These are phyloP conservation scores for Parauchenoglanis punctatus DNA, from an alignment of 2,797 vertebrate species.

Conservation along the genomic window DNA sequence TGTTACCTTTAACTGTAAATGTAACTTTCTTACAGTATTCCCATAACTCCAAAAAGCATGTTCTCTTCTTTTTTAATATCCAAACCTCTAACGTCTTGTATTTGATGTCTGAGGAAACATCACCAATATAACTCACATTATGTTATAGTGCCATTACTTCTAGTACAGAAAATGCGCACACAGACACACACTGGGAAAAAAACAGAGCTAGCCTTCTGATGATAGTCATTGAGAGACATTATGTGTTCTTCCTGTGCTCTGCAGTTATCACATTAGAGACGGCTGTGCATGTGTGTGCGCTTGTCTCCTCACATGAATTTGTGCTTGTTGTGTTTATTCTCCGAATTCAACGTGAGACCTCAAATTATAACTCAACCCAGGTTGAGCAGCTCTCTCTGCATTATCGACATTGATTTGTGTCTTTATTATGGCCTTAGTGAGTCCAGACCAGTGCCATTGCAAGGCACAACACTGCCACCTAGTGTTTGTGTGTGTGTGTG, in stretches of 20 bases:
- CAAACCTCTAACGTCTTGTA: background rate
- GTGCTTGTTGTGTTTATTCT: slow-evolving; percentile 69
- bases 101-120: background rate
- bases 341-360: slow-evolving; percentile 60
- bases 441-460: slow-evolving; percentile 24
- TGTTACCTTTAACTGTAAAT: background rate
- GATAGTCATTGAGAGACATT: slow-evolving; percentile 68
- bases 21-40: background rate
- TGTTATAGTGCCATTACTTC: background rate
- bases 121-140: background rate
- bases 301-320: slow-evolving; percentile 62
- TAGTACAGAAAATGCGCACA: background rate
- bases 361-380: slow-evolving; percentile 70
- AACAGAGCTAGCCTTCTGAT: slow-evolving; percentile 43
- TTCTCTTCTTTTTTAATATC: background rate
- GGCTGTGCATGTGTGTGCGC: background rate
- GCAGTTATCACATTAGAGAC: slow-evolving; percentile 72
- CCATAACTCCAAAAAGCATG: background rate
- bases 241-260: slow-evolving; percentile 67
- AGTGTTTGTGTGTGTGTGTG: slow-evolving; percentile 54
- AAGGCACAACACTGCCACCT: slow-evolving; percentile 78
- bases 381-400: slow-evolving; percentile 69
- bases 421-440: slow-evolving; percentile 74
- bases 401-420: slow-evolving; percentile 79
- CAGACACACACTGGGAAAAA: slow-evolving; percentile 11